Evolutionary conservation across 2,113 vertebrate species (phyloP).

Genomic region (Mellivora capensis): DNA sequence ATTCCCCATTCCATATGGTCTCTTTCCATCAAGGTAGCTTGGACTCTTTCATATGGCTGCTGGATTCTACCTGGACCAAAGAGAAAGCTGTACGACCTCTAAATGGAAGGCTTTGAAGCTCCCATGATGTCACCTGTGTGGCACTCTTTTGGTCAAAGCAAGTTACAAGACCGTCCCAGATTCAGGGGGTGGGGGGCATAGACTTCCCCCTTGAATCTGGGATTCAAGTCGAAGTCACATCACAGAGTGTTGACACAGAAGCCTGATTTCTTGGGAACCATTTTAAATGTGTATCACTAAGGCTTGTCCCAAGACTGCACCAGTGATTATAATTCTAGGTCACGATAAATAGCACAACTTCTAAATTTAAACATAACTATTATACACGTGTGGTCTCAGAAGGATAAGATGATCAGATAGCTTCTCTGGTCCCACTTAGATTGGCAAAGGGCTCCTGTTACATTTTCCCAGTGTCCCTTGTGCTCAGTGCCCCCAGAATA

Average conservation of each 20-base stretch:
- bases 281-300: neutral
- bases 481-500: neutral
- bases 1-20: neutral
- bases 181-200: no score
- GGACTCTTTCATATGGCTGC: accelerated
- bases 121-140: no score
- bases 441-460: accelerated
- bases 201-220: neutral
- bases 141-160: neutral
- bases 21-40: neutral
- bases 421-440: neutral
- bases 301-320: neutral
- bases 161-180: neutral
- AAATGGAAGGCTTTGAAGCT: neutral
- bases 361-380: neutral
- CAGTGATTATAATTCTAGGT: neutral
- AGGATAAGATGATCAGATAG: no score
- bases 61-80: neutral
- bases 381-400: neutral
- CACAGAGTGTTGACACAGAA: neutral
- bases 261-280: neutral
- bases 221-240: neutral
- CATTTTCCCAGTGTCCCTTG: neutral
- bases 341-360: neutral
- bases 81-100: neutral